Evolutionary conservation across 2,113 vertebrate species (phyloP), one percentile per base, ranked within the genome.

Genomic region (Circaetus gallicus): DNA sequence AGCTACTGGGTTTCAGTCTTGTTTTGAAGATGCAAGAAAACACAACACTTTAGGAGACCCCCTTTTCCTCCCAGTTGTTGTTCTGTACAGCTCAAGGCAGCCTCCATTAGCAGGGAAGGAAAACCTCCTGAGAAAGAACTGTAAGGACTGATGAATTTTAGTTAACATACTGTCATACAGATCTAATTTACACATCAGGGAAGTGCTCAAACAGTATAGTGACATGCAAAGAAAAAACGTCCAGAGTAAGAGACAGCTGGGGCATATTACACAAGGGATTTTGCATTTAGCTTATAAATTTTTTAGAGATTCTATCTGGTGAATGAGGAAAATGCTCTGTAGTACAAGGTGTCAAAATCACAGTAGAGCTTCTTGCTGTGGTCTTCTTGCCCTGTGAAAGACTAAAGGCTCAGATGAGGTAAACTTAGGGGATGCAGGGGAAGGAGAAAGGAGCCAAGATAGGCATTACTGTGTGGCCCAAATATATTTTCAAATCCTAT

Each of bases 111-210:
- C 58, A 83, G 14, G 58, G 55, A 83, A 86, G 47, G 45, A 90
- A 96, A 96, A 59, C 31, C 91, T 97, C 95, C 59, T 20, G 91
- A 93, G 95, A 82, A 96, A 92, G 53, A 86, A n/a, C 28, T 53
- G 63, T 77, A 78, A 90, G 86, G 79, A 61, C 6, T 90, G 79
- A 92, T 38, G 90, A 95, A 70, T 96, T 93, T 92, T 92, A 83
- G 88, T 93, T 88, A 94, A 66, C 85, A 34, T 55, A 56, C 63
- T 95, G 93, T 96, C 96, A 94, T 22, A 81, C 58, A 83, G 58
- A 92, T 78, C 90, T 90, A 86, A 96, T 94, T 96, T 94, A 94
- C 67, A 88, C 82, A 93, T 83, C 88, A 94, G 88, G 90, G 86
- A 92, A 86, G 73, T 31, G 31, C 90, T 97, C 92, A 88, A 96